phyloP scores from a whole-genome alignment of 1,140 invertebrate genomes.

The Thaumatotibia leucotreta region DNA sequence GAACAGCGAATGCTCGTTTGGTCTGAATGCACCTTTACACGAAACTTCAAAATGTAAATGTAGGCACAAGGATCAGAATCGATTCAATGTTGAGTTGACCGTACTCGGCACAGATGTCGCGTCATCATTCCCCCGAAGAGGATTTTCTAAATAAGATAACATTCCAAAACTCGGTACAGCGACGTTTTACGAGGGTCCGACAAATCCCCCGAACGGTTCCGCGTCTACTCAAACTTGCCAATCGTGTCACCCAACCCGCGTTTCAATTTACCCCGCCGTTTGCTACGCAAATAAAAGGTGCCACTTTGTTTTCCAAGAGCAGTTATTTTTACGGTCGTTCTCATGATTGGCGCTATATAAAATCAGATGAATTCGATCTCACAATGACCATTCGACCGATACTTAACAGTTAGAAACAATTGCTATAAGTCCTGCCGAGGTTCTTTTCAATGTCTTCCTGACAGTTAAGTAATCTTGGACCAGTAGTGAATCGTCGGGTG shows the following conservation, averaged over 20 bases:
- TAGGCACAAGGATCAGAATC: no score
- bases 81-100: no score
- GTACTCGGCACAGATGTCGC: no score
- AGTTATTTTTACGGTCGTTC: constrained; percentile 28
- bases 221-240: constrained; percentile 36
- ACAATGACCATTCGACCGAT: not conserved
- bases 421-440: not conserved
- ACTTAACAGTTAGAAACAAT: not conserved
- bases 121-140: constrained; percentile 28
- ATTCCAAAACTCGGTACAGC: constrained; percentile 25
- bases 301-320: constrained; percentile 37
- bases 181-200: constrained; percentile 46
- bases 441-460: no score
- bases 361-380: not conserved
- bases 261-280: constrained; percentile 46
- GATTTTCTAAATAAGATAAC: constrained; percentile 45
- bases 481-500: no score
- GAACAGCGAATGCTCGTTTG: no score
- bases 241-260: constrained; percentile 33
- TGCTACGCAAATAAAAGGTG: constrained; percentile 30
- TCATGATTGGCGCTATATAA: not conserved
- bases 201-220: constrained; percentile 42
- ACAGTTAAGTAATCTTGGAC: no score
- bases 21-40: no score
- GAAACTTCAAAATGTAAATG: no score